Base-by-base conservation (phyloP, 2,797 vertebrate species). In the Bradypodion ventrale region DNA sequence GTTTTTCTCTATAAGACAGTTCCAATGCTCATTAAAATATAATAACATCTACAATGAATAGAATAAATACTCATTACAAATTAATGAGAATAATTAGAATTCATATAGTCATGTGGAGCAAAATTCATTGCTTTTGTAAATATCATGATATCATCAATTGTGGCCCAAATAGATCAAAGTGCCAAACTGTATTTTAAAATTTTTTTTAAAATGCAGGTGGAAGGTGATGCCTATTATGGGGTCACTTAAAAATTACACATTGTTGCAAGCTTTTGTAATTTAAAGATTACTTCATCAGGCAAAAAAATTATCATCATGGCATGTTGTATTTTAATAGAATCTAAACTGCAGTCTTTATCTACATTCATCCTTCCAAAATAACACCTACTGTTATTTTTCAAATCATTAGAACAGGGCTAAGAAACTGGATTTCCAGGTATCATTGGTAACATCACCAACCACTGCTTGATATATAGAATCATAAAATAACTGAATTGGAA, bases 1-100 rank as follows among this genome's bases (percentile, higher is more conserved):
- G 69, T 78, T 91, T 86, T 84, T 40, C 75, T 88, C 86, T 77
- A n/a, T 62, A 78, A 79, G 85, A 40, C 29, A 87, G 32, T 85
- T 87, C 89, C 85, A 90, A 85, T 25, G 82, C 62, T 92, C 90
- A 91, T 91, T 91, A 92, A 91, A 90, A 92, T 77, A 89, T 76
- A 92, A 91, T 90, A 89, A 92, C 44, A 9, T 85, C 62, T 73
- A 83, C 75, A 85, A 91, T 80, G 85, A 93, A 87, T 84, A 88
- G 21, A 90, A 32, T 25, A 88, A 92, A 63, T 72, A 70, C 13
- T 91, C 78, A 87, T 92, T 92, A 90, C 69, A 89, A 83, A 69
- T 85, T 89, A 90, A 94, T 80, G 70, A 90, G 78, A 88, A 86
- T 90, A 92, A 90, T 91, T 89, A 92, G 78, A 80, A 83, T 87